Evolutionary conservation across 1,140 invertebrate genomes (phyloP), one percentile per base, ranked within the genome.

Genomic region (Amyelois transitella): DNA sequence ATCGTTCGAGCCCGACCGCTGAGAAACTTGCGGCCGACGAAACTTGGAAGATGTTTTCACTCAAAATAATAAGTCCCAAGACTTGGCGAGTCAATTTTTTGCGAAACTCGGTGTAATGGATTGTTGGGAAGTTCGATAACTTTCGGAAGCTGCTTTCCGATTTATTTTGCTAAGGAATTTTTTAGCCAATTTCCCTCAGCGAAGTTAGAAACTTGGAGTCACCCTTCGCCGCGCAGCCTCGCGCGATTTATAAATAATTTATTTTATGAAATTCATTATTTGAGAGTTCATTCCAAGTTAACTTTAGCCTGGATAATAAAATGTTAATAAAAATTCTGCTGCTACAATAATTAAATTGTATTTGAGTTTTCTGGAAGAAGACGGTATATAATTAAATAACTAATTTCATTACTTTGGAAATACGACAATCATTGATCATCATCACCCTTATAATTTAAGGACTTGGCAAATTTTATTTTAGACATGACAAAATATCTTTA

Each of bases 81-180:
- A 58, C 63, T 61, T 47, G 53, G n/a, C 45, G 43, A 75, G 79
- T 85, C 57, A 81, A 81, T 87, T 87, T 87, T 85, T 85, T 84
- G 76, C 77, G 66, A 84, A 86, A 87, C 84, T 83, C 79, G 71
- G 77, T 81, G 81, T 87, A 87, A 87, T 87, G 81, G 84, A 83
- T 85, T 87, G 81, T 87, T 84, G 81, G 72, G 61, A 87, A 87
- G 62, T 87, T 87, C 79, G 81, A 87, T 87, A 87, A 87, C 77
- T 87, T 85, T 85, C 81, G 84, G 84, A 87, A 87, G 79, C 77
- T 77, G 81, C 77, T 84, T 75, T 82, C 80, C 79, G 81, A 81
- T 86, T 85, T 80, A 82, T 84, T 87, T 84, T 80, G 69, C 70
- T 65, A 75, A 78, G 69, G 81, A 84, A 82, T 87, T 87, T 87